A percentile compares a stretch with the other conserved stretches of the same genome.
phyloP scores from a whole-genome alignment of 2,888 invertebrate genomes.

The Hemaris fuciformis region DNA sequence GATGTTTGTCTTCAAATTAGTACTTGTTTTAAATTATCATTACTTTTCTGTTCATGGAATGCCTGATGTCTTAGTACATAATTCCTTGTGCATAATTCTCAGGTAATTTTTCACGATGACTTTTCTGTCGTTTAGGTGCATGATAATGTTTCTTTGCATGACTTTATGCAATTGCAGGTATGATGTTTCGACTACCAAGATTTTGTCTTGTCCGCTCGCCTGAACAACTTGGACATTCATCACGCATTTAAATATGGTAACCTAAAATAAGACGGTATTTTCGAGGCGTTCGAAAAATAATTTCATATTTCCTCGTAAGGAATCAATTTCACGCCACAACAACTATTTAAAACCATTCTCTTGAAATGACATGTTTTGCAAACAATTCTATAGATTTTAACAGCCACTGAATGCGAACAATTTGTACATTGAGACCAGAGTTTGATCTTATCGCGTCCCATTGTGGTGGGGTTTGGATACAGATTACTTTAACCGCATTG shows the following conservation, averaged over 20 bases:
- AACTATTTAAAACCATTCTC: conserved; percentile 49
- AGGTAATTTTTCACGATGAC: no score
- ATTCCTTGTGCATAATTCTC: no score
- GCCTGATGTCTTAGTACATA: no score
- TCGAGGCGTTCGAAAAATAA: not conserved
- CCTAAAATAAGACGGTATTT: not conserved
- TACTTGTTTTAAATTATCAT: no score
- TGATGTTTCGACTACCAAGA: no score
- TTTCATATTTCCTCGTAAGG: conserved; percentile 17
- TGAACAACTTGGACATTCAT: no score
- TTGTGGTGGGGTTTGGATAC: conserved; percentile 58
- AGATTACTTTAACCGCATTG: conserved; percentile 51
- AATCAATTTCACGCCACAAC: conserved; percentile 70
- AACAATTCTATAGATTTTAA: conserved; percentile 62
- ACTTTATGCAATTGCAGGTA: no score
- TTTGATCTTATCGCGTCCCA: conserved; percentile 69
- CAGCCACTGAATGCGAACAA: conserved; percentile 57
- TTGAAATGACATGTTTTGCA: conserved; percentile 74
- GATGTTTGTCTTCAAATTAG: no score
- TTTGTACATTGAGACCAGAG: conserved; percentile 65
- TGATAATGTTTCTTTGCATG: not conserved
- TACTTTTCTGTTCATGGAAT: no score
- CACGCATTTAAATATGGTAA: no score
- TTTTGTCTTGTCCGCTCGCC: no score
- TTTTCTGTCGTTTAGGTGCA: no score